Evolutionary conservation across 2,888 invertebrate genomes (phyloP), one percentile per base, ranked within the genome.

Genomic region (Diarsia mendica): DNA sequence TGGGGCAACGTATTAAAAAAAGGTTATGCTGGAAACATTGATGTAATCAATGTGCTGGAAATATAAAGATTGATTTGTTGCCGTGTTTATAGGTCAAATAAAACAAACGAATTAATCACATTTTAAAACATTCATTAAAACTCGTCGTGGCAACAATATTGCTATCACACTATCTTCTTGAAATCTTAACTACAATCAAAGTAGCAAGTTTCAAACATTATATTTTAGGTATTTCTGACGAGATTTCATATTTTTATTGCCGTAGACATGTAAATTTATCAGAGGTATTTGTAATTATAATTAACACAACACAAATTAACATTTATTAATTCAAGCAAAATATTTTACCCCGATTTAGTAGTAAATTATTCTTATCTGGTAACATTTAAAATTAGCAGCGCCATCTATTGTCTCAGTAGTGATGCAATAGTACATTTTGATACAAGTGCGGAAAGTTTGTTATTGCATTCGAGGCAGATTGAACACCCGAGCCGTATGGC

Each of bases 71-170:
- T 39, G 39, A 8, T 39, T 5, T 39, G 6, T 39, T 39, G 39
- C 39, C 39, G 39, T 39, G 39, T 39, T 0, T 39, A 39, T 39
- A 39, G 10, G 1, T 10, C 48, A 69, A 82, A 77, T 67, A 60
- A 70, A 71, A 82, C 65, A 67, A 28, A 64, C 53, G 48, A n/a
- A 48, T 6, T 63, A 74, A 65, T 70, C 68, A 87, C 80, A 84
- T 84, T 89, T 91, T 85, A 89, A 91, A 92, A 93, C 92, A 90
- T 93, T 92, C 91, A 93, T 90, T 93, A 90, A 90, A 92, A 91
- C 74, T 89, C 84, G 82, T 86, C 85, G 81, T 88, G 87, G 88
- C 89, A 90, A 89, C 89, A 90, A 88, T 87, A 87, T 88, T 87
- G 84, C 87, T 89, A 87, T 89, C 88, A 87, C 89, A 87, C 88